Base-by-base conservation (phyloP, 2,113 vertebrate species). In the Gopherus evgoodei region DNA sequence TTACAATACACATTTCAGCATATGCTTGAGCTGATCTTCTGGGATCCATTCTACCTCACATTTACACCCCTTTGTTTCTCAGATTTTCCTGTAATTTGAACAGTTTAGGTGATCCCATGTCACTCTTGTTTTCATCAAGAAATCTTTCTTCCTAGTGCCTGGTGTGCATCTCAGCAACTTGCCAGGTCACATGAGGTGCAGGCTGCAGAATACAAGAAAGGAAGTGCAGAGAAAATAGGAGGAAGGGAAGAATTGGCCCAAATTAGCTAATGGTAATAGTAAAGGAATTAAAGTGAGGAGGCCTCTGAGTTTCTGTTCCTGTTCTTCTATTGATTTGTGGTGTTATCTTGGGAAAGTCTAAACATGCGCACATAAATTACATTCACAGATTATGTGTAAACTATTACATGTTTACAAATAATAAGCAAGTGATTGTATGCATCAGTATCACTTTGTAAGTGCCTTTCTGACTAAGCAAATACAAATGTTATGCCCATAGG, bases 11-110 rank as follows among this genome's bases (percentile, higher is more conserved):
- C 8, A 59, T 83, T 97, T 96, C 87, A 90, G 44, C 57, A 91
- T 21, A 65, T 22, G 84, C 2, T 53, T 84, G 38, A 4, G 90
- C 95, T 96, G 84, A 89, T 94, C 95, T 89, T 95, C 90, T 90
- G 83, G 90, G 86, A n/a, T 91, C 54, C 83, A 81, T 93, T 91
- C 44, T 95, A 91, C 91, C 93, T 90, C 82, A 1, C 24, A 72
- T 4, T 95, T 93, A 93, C 31, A 54, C 93, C 92, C 89, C 89
- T 96, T 92, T 96, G 54, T 96, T 97, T 96, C 88, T 93, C 95
- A 97, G 95, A 84, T 93, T 94, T 95, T 84, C 90, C 93, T 97
- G 93, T 54, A 87, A 85, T 96, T 96, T 96, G 72, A 87, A 89
- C 92, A 95, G 11, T 10, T 96, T 38, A 97, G 96, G 93, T 95